Percentiles rank a stretch among this genome's conserved stretches.
phyloP scores from a whole-genome alignment of 2,113 vertebrate genomes.

The Chauna torquata region DNA sequence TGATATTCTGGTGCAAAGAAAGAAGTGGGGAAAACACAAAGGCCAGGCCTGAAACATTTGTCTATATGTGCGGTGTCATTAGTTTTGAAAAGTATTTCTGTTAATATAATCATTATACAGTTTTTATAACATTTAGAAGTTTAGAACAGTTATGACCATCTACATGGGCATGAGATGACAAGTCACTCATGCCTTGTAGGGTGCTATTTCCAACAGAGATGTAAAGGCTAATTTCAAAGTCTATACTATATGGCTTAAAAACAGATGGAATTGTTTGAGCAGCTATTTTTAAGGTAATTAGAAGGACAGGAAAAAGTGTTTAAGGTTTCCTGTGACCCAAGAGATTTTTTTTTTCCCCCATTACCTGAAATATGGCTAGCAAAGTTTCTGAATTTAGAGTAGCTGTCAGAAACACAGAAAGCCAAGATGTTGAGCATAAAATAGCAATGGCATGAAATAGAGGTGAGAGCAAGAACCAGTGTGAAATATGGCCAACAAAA shows the following conservation, averaged over 20 bases:
- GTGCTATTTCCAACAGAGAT: not conserved
- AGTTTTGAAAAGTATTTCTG: not conserved
- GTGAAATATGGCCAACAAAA: not conserved
- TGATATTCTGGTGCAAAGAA: not conserved
- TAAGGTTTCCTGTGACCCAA: not conserved
- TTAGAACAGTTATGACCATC: not conserved
- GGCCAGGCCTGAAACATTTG: not conserved
- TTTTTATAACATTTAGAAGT: not conserved
- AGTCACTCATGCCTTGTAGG: not conserved
- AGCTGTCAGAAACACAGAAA: not conserved
- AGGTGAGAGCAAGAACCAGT: not conserved
- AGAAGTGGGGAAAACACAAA: not conserved
- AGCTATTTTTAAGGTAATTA: not conserved
- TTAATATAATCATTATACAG: not conserved
- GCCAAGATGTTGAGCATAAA: not conserved
- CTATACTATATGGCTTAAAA: not conserved
- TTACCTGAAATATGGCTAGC: not conserved
- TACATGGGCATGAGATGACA: not conserved
- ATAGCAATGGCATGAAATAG: not conserved
- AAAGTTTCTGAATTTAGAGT: not conserved
- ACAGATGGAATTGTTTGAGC: fast-evolving
- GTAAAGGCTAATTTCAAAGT: not conserved
- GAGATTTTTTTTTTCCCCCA: not conserved
- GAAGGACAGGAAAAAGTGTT: not conserved
- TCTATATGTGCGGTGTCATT: not conserved